Base-by-base conservation (phyloP, 92 coral and sea anemone species). In the Epizoanthus illoricatus region DNA sequence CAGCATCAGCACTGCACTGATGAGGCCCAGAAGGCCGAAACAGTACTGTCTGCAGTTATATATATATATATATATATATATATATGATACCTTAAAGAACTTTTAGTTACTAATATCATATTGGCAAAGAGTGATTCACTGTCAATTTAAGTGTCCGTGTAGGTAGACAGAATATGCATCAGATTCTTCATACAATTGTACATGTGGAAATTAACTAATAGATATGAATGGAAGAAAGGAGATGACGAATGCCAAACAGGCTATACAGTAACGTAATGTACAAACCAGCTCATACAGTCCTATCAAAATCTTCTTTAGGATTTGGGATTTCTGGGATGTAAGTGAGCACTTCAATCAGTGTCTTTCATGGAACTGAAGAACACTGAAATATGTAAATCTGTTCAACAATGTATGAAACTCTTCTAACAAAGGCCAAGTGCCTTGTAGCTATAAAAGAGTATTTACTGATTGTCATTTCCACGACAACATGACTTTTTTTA, bases 401-500 rank as follows among this genome's bases (percentile, higher is more conserved):
- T 52, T 49, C 41, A 19, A 23, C 17, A 43, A 13, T 66, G 41
- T 21, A 42, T 41, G 24, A 18, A 63, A 45, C 45, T 45, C 82
- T 18, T 49, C n/a, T 43, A 41, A 63, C 82, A 63, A 42, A 62
- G 43, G 24, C 73, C 40, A 68, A 78, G 60, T 59, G 71, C 4
- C 72, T 78, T 45, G 13, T 18, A 15, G 45, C 71, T 63, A 5
- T 45, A 78, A 63, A 62, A 58, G 71, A 42, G 23, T 58, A 78
- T 78, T 78, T 62, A 20, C 70, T 76, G 52, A 62, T 40, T 76
- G 16, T 78, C 72, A 64, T 78, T 17, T 78, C 82, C 82, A 63
- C 18, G 71, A 7, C 82, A 63, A 78, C 49, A 39, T 41, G 15
- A 43, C 56, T 43, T 69, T 64, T 20, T 78, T 9, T 62, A 63